Evolutionary conservation across 2,888 invertebrate species (phyloP), one percentile per base, ranked within the genome.

Genomic region (Eueremaeus valkanovi): DNA sequence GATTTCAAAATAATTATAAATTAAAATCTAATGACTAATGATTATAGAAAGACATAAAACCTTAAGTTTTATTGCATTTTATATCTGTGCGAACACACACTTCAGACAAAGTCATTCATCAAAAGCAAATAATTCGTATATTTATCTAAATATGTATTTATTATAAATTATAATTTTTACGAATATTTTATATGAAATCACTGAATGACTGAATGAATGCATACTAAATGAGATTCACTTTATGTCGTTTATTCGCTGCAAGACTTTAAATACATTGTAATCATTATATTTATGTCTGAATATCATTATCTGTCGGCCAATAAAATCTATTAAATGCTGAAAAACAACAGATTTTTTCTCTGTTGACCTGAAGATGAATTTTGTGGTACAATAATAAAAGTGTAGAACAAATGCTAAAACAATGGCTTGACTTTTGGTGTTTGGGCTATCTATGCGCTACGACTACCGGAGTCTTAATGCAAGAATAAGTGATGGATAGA

Each of bases 321-420:
- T 45, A 16, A 45, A 16, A 45, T 45, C 16, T 16, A 45, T 45
- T 45, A 45, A 3, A 45, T 45, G 9, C 9, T 16, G 45, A 45
- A 16, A 11, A 18, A 45, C n/a, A 45, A 45, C 45, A 45, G 45
- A 45, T 45, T 45, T 45, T 45, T 45, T 6, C 18, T 45, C 18
- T 45, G 31, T 63, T 63, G 63, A 63, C 33, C 63, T 63, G 36
- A 63, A 63, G 33, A 63, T 33, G n/a, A 33, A 63, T 63, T n/a
- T 63, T 63, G 33, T 33, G 21, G 13, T 27, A 45, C 27, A 55
- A 55, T 55, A 27, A 24, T 55, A 13, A 63, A 36, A 63, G 31
- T 31, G 63, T 63, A 18, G 18, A 63, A 18, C 36, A 36, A 63
- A 63, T 63, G 63, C 33, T 33, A 33, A 63, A 63, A 63, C 63